phyloP scores from a whole-genome alignment of 2,888 invertebrate species.

The Ochropleura leucogaster region DNA sequence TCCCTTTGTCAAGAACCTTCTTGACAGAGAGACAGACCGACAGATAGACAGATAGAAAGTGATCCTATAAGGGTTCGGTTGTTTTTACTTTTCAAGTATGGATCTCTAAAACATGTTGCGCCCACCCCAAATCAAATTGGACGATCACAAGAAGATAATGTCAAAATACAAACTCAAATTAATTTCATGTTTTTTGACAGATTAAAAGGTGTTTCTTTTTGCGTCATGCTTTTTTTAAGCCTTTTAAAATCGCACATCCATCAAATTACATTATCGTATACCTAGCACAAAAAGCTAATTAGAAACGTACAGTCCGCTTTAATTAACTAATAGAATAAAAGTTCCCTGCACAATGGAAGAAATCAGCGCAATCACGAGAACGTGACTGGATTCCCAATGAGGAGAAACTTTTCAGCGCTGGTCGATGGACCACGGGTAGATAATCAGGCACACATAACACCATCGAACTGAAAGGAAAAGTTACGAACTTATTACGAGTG shows the following conservation, averaged over 20 bases:
- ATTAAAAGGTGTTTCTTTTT: not conserved
- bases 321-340: conserved; percentile 58
- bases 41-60: no score
- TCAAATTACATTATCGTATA: not conserved
- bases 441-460: conserved; percentile 44
- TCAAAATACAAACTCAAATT: not conserved
- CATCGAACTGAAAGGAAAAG: conserved; percentile 31
- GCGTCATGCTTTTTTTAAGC: not conserved
- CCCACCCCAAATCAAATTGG: not conserved
- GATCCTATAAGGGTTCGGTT: no score
- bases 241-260: not conserved
- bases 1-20: no score
- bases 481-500: conserved; percentile 32
- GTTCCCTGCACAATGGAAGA: conserved; percentile 40
- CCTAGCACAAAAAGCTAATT: conserved; percentile 34
- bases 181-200: not conserved
- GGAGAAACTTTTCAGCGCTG: conserved; percentile 22
- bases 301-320: conserved; percentile 25
- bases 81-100: no score
- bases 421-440: conserved; percentile 40
- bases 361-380: conserved; percentile 45
- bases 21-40: no score
- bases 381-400: conserved; percentile 45
- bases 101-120: not conserved
- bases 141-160: not conserved